Percentiles rank a stretch among this genome's conserved stretches.
Evolutionary conservation across 2,113 vertebrate species (phyloP).

Genomic region (Nipponia nippon): DNA sequence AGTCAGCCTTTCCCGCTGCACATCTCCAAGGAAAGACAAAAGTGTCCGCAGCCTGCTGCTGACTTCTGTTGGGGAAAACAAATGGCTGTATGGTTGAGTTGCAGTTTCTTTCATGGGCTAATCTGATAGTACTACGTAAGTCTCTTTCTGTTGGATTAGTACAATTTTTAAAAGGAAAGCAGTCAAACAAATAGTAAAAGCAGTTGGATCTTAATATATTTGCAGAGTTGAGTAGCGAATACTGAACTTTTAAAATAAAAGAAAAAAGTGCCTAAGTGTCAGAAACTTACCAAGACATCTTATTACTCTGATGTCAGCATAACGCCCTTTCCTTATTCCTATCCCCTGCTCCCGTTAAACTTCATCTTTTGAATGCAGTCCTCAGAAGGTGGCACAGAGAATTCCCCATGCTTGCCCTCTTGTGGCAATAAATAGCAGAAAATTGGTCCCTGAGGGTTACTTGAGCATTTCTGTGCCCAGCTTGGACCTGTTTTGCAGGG

Average conservation of each 20-base stretch:
- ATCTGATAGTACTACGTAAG: neutral
- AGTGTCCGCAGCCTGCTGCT: accelerated
- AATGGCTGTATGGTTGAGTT: neutral
- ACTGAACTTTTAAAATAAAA: neutral
- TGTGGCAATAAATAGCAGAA: neutral
- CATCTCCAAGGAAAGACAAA: neutral
- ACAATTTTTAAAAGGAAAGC: neutral
- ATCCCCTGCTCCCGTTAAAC: neutral
- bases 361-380: neutral
- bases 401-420: neutral
- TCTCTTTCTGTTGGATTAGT: neutral
- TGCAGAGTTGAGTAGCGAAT: neutral
- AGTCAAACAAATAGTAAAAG: neutral
- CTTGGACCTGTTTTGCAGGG: neutral
- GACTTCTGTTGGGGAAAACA: neutral
- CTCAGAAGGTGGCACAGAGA: neutral
- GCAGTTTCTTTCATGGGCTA: neutral
- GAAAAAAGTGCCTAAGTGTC: neutral
- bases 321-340: neutral
- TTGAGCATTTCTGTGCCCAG: neutral
- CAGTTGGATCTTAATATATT: neutral
- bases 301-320: neutral
- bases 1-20: neutral
- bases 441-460: neutral
- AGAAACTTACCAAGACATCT: neutral